These are phyloP conservation scores for Parazoanthus swiftii DNA, from an alignment of 92 coral and sea anemone genomes.

Conservation along the genomic window DNA sequence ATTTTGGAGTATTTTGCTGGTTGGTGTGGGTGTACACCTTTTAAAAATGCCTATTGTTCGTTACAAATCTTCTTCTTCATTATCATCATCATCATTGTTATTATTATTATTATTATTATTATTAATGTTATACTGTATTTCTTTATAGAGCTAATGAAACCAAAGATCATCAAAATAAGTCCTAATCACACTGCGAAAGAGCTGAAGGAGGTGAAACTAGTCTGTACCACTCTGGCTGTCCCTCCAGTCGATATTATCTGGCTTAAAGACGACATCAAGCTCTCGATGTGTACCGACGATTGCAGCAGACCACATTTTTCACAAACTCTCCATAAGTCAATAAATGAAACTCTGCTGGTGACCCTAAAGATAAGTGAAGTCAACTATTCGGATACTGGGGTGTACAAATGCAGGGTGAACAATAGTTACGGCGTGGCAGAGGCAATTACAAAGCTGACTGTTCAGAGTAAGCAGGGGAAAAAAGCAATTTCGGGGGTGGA, in stretches of 20 bases:
- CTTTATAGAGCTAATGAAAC: background rate
- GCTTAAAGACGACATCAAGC: background rate
- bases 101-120: background rate
- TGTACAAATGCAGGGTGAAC: conserved; percentile 9
- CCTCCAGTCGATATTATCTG: background rate
- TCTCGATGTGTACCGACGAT: background rate
- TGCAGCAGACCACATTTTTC: conserved; percentile 15
- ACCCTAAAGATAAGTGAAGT: conserved; percentile 10
- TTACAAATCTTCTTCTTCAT: background rate
- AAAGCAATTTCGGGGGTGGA: no score
- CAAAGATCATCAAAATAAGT: background rate
- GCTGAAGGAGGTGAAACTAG: background rate
- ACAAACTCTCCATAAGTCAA: background rate
- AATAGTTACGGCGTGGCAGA: background rate
- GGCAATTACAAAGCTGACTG: conserved; percentile 12
- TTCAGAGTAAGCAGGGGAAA: conserved; percentile 3
- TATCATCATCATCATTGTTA: background rate
- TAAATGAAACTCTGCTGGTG: background rate
- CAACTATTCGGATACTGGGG: background rate
- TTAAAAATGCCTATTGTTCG: no score
- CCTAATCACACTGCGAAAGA: background rate
- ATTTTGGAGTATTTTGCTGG: no score
- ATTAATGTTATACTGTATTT: background rate
- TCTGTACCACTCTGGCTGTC: background rate
- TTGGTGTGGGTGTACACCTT: no score